Evolutionary conservation across 2,888 invertebrate genomes (phyloP).

Genomic region (Melanostoma mellinum): DNA sequence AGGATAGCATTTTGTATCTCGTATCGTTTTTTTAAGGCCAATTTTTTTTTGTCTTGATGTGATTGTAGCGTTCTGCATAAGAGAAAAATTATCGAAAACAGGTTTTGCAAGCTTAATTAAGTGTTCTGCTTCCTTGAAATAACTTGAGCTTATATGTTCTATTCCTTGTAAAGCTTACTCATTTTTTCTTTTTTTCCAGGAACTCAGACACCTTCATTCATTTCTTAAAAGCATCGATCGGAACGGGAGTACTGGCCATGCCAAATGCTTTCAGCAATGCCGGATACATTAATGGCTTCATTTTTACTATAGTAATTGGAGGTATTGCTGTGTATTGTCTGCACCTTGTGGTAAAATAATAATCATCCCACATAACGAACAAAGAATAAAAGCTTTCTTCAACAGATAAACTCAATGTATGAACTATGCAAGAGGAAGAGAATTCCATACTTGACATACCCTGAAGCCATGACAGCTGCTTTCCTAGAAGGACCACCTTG

Average conservation of each 20-base stretch:
- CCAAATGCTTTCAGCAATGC: constrained; percentile 93
- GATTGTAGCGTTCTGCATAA: no score
- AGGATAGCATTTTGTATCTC: no score
- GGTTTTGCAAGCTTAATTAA: no score
- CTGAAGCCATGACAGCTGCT: constrained; percentile 91
- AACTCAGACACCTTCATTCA: constrained; percentile 95
- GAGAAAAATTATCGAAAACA: no score
- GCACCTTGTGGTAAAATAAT: constrained; percentile 89
- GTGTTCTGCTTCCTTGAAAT: no score
- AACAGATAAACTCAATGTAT: constrained; percentile 79
- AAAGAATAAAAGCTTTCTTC: not conserved
- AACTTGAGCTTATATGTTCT: no score
- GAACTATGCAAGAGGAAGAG: constrained; percentile 84
- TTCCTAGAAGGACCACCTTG: constrained; percentile 88
- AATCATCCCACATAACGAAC: not conserved
- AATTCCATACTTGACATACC: constrained; percentile 91
- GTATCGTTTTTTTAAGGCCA: no score
- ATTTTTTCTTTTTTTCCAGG: constrained; percentile 83
- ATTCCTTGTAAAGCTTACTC: no score
- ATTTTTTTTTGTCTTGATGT: no score
- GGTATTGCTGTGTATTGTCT: constrained; percentile 96
- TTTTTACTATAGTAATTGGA: constrained; percentile 93
- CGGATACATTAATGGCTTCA: constrained; percentile 93
- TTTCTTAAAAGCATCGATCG: constrained; percentile 96
- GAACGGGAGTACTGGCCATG: constrained; percentile 98